Evolutionary conservation across 2,797 vertebrate species (phyloP).

Genomic region (Microctenopoma lineatum): DNA sequence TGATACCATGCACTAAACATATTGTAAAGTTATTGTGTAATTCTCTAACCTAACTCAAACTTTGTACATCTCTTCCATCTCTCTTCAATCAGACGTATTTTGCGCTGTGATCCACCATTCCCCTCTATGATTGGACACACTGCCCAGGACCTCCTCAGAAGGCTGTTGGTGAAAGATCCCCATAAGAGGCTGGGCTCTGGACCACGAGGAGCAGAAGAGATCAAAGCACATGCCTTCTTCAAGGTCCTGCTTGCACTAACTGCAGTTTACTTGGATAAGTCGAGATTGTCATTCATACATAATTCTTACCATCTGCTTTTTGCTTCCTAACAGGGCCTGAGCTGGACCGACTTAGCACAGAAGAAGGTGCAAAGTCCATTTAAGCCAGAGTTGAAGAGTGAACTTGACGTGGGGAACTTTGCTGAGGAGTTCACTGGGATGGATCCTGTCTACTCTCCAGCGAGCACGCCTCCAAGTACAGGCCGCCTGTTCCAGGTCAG

Average conservation of each 20-base stretch:
- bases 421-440: conserved; percentile 93
- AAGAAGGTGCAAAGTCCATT: conserved; percentile 89
- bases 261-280: neutral
- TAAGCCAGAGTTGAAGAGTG: conserved; percentile 90
- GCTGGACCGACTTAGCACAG: conserved; percentile 88
- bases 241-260: conserved; percentile 77
- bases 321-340: conserved; percentile 82
- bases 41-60: neutral
- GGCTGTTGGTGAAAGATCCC: conserved; percentile 92
- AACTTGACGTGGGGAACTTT: conserved; percentile 93
- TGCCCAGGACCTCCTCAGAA: conserved; percentile 90
- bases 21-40: neutral
- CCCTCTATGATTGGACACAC: conserved; percentile 87
- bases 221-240: conserved; percentile 91
- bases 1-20: neutral
- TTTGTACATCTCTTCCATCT: neutral
- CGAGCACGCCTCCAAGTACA: conserved; percentile 89
- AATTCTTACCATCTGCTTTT: conserved; percentile 7
- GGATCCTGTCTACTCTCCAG: conserved; percentile 93
- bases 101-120: conserved; percentile 92
- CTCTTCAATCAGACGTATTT: conserved; percentile 84
- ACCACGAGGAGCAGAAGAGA: conserved; percentile 87
- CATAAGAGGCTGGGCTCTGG: conserved; percentile 91
- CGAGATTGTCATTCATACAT: neutral
- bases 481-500: conserved; percentile 90